These are phyloP conservation scores for Theristicus caerulescens DNA, from an alignment of 2,113 vertebrate genomes.

Conservation along the genomic window DNA sequence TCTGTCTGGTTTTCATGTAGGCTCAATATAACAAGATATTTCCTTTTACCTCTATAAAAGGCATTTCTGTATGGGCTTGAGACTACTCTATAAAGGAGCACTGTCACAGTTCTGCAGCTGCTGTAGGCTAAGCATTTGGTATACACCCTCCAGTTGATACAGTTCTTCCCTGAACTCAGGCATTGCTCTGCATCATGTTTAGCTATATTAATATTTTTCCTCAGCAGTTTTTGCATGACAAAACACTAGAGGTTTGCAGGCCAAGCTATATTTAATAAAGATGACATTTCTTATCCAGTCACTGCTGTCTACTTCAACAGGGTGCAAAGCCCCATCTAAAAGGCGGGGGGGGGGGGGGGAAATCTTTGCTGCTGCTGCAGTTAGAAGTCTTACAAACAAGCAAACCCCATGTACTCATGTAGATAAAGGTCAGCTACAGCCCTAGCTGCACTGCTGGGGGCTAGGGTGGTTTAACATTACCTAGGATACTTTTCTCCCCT, in stretches of 20 bases:
- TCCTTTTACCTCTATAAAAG: neutral
- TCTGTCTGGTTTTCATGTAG: neutral
- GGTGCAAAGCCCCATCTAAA: neutral
- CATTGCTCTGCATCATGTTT: neutral
- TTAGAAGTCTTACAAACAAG: neutral
- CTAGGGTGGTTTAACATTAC: neutral
- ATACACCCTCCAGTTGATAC: neutral
- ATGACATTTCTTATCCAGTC: neutral
- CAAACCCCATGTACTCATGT: neutral
- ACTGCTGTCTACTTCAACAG: neutral
- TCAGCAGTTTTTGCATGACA: neutral
- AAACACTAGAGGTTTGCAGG: neutral
- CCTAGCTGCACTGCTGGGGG: no score
- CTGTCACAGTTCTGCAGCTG: neutral
- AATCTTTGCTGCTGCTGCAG: neutral
- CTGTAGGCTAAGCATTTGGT: neutral
- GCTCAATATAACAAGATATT: neutral
- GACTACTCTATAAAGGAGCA: neutral
- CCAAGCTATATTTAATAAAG: neutral
- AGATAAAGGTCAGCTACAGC: neutral
- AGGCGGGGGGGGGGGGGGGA: accelerated
- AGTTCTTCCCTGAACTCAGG: neutral
- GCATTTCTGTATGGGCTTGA: neutral
- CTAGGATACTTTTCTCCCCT: neutral
- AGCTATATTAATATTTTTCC: neutral